Evolutionary conservation across 2,113 vertebrate species (phyloP).

Genomic region (Tetrao urogallus): DNA sequence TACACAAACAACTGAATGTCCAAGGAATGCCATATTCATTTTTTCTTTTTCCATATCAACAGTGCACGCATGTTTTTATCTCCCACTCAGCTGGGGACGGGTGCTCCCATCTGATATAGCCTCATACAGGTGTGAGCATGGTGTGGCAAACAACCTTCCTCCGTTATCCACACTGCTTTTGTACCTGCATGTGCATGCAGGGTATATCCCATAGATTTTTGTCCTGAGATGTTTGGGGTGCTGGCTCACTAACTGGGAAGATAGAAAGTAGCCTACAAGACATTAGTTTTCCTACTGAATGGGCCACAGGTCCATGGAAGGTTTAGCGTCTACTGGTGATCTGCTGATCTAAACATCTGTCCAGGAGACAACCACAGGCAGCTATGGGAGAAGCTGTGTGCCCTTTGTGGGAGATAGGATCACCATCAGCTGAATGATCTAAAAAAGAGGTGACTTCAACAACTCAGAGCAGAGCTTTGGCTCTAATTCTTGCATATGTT

Average conservation of each 20-base stretch:
- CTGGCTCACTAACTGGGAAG: neutral
- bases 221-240: neutral
- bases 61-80: neutral
- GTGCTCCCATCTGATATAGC: neutral
- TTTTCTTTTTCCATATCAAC: neutral
- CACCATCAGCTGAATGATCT: neutral
- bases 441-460: neutral
- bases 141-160: neutral
- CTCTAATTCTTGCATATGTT: neutral
- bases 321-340: neutral
- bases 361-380: neutral
- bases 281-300: neutral
- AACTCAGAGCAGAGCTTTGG: neutral
- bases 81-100: neutral
- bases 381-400: neutral
- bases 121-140: neutral
- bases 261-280: neutral
- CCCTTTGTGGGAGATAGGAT: neutral
- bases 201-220: neutral
- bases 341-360: neutral
- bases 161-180: neutral
- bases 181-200: fast-evolving
- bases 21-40: fast-evolving
- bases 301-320: neutral
- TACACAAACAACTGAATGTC: neutral